A percentile compares a stretch with the other conserved stretches of the same genome.
Conservation (phyloP, 2,888 invertebrate species). For the Aricia artaxerxes region DNA sequence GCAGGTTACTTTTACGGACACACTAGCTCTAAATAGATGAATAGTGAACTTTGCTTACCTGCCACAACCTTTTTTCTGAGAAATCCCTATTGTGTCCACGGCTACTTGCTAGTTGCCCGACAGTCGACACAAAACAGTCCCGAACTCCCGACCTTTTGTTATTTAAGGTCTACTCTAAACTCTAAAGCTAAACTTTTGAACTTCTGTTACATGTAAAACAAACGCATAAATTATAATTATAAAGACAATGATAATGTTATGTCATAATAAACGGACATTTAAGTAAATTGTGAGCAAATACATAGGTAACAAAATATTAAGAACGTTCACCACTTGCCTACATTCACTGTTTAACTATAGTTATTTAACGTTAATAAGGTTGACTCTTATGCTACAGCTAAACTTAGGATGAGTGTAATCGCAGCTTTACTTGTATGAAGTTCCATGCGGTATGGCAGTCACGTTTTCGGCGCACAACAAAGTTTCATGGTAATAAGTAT, state of each 20-base stretch:
- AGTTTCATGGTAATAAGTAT: conserved; percentile 25
- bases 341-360: too few relatives aligned
- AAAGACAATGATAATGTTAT: neutral
- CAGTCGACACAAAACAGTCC: neutral
- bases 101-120: neutral
- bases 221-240: neutral
- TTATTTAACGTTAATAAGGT: neutral
- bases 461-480: conserved; percentile 24
- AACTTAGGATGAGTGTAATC: neutral
- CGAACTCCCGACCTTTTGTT: neutral
- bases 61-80: conserved; percentile 31
- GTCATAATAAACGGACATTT: neutral
- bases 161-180: neutral
- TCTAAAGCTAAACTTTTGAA: conserved; percentile 8
- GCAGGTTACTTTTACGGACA: conserved; percentile 15
- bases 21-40: conserved; percentile 30
- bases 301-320: too few relatives aligned
- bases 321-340: too few relatives aligned
- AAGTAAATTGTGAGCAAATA: neutral
- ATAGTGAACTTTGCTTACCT: conserved; percentile 30
- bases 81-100: conserved; percentile 25
- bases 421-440: conserved; percentile 1
- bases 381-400: neutral
- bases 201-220: neutral
- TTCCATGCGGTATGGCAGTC: neutral